phyloP scores from a whole-genome alignment of 2,888 invertebrate species.

The Rhogogaster chlorosoma region DNA sequence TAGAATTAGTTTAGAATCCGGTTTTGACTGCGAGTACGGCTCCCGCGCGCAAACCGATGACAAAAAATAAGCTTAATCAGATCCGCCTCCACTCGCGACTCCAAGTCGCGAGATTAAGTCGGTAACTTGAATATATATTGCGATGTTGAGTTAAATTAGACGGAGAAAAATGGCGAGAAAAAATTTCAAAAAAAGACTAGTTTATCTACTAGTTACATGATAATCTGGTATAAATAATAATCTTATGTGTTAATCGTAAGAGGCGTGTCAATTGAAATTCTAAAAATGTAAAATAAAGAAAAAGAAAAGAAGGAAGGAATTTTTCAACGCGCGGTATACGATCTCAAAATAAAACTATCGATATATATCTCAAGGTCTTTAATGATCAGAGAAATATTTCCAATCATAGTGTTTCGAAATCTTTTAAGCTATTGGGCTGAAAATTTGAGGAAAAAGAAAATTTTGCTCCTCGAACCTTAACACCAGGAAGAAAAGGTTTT shows the following conservation, averaged over 20 bases:
- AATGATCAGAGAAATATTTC: background rate
- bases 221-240: background rate
- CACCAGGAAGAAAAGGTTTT: background rate
- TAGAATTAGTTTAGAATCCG: constrained; percentile 29
- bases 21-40: constrained; percentile 2
- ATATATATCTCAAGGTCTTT: background rate
- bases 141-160: background rate
- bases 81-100: constrained; percentile 2
- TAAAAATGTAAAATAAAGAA: background rate
- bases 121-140: background rate
- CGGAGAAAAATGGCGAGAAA: background rate
- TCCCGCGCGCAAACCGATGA: background rate
- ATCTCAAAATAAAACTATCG: background rate
- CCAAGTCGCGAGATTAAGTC: background rate
- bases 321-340: too few species aligned
- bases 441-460: background rate
- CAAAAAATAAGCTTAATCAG: constrained; percentile 9
- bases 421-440: background rate
- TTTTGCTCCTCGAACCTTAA: background rate
- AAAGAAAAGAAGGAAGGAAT: background rate
- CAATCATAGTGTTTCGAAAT: background rate
- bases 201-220: background rate
- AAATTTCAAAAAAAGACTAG: background rate
- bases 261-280: background rate
- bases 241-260: background rate